Percentiles rank a stretch among this genome's conserved stretches.
Evolutionary conservation across 2,113 vertebrate species (phyloP).

Genomic region (Talpa occidentalis): DNA sequence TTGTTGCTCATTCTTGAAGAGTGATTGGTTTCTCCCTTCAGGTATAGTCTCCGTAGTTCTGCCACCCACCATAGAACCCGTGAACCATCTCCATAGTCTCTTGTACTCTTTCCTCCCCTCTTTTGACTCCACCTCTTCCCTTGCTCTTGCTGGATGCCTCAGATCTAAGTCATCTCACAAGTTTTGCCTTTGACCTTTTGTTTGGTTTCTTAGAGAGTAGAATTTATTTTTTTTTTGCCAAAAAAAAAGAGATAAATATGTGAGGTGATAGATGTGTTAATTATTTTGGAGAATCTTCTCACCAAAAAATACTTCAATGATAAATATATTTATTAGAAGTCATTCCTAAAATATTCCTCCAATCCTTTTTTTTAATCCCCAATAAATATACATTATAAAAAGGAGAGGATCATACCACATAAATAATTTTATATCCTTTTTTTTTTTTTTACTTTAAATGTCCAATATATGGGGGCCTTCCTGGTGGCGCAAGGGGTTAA

Average conservation of each 20-base stretch:
- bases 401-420: not conserved
- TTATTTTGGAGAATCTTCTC: not conserved
- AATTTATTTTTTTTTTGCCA: not conserved
- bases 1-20: no score
- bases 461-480: no score
- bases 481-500: no score
- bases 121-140: no score
- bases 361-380: not conserved
- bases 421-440: not conserved
- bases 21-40: no score
- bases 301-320: not conserved
- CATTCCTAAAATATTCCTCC: not conserved
- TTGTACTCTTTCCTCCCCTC: no score
- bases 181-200: no score
- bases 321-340: not conserved
- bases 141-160: no score
- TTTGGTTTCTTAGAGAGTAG: not conserved
- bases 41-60: no score
- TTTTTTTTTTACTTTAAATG: not conserved
- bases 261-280: not conserved
- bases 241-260: not conserved
- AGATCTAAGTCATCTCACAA: no score
- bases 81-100: no score
- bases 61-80: no score
- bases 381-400: not conserved